Evolutionary conservation across 2,888 invertebrate genomes (phyloP).

Genomic region (Poecilus cupreus): DNA sequence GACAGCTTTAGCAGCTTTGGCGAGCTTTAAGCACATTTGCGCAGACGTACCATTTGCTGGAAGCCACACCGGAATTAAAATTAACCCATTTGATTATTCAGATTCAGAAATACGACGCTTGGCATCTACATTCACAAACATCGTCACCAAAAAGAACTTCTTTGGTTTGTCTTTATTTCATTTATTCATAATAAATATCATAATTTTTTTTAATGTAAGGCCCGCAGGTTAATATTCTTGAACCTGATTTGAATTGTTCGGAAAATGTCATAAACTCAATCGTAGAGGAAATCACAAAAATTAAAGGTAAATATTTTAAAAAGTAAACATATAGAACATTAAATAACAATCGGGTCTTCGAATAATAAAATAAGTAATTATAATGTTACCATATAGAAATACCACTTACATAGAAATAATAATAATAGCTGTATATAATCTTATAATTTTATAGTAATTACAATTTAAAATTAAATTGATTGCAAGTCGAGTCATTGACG

Average conservation of each 20-base stretch:
- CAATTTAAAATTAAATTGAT: no score
- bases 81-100: slow-evolving; percentile 66
- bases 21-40: slow-evolving; percentile 68
- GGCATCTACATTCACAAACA: slow-evolving; percentile 65
- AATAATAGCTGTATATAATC: no score
- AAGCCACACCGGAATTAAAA: slow-evolving; percentile 69
- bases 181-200: not conserved
- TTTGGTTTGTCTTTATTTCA: slow-evolving; percentile 15
- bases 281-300: slow-evolving; percentile 31
- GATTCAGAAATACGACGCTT: slow-evolving; percentile 67
- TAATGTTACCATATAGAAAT: no score
- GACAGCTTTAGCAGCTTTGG: slow-evolving; percentile 68
- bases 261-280: slow-evolving; percentile 68
- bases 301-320: slow-evolving; percentile 62
- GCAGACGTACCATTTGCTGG: slow-evolving; percentile 69
- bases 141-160: slow-evolving; percentile 64
- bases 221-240: slow-evolving; percentile 66
- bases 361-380: no score
- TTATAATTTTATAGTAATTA: no score
- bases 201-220: slow-evolving; percentile 63
- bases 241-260: slow-evolving; percentile 68
- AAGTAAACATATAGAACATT: no score
- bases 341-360: no score
- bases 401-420: no score
- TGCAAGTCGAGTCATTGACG: no score